Evolutionary conservation across 2,888 invertebrate species (phyloP), one percentile per base, ranked within the genome.

Genomic region (Agonopterix alstromeriana): DNA sequence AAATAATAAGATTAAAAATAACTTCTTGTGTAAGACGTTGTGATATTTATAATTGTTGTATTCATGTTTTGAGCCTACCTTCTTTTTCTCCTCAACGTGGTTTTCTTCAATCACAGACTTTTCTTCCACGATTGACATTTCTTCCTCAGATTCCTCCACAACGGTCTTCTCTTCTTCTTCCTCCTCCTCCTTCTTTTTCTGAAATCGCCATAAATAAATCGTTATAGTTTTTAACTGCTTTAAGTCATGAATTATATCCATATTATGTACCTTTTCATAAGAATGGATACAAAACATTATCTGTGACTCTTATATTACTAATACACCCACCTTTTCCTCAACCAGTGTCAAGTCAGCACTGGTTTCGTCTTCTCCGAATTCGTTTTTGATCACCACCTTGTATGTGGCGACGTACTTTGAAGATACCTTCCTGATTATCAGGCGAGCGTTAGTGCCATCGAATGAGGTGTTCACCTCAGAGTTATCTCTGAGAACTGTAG

Each of bases 341-440:
- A 89, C 92, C 9, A 99, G 93, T 14, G 94, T 95, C 50, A 99
- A 90, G 66, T 95, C 94, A 44, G 98, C 96, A 43, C 93, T 92
- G 1, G 95, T 95, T 70, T 96, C 95, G 62, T 96, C 97, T 73
- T 95, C 94, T 46, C 99, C 99, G 63, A 93, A 94, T 74, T 97
- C 96, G 76, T 98, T 99, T 68, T 92, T 93, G 48, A 98, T 94
- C 27, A 96, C 93, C 42, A 97, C 93, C 68, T 93, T 94, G 81
- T 97, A 98, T 46, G 92, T 93, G 42, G 96, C 97, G 3, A 93
- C 90, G 72, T 94, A 93, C 67, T 95, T 94, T n/a, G 91, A 91
- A 48, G 93, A 92, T 43, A 94, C 93, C 64, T 91, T 92, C 56
- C 92, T 92, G 58, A 98, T 95, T 53, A 93, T 93, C 8, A 98